phyloP scores from a whole-genome alignment of 2,797 vertebrate genomes.

The Myiotriccus ornatus region DNA sequence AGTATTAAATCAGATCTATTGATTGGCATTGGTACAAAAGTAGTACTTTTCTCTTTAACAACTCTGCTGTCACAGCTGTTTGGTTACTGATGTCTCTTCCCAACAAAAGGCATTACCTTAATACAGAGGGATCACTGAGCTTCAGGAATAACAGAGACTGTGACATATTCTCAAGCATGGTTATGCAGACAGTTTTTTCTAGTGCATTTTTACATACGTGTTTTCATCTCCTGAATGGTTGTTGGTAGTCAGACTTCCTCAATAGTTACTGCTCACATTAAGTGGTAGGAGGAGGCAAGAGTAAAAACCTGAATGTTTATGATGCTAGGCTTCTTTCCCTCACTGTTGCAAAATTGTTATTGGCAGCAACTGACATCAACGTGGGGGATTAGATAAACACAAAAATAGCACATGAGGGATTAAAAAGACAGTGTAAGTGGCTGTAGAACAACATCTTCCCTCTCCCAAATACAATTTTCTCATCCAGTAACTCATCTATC shows the following conservation, averaged over 20 bases:
- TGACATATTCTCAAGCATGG: not conserved
- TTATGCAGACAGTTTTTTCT: rapidly evolving
- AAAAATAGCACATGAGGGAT: not conserved
- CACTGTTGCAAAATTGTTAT: not conserved
- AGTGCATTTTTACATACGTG: not conserved
- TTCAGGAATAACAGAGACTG: not conserved
- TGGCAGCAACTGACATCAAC: not conserved
- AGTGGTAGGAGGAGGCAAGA: not conserved
- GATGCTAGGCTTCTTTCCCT: not conserved
- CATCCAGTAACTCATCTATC: not conserved
- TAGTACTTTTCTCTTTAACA: not conserved
- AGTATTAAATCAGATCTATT: not conserved
- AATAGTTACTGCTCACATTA: not conserved
- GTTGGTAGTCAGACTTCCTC: not conserved
- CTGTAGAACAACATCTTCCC: not conserved
- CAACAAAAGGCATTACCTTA: not conserved
- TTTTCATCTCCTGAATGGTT: not conserved
- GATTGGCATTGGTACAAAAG: not conserved
- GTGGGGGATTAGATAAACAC: not conserved
- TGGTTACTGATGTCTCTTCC: not conserved
- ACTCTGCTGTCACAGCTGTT: not conserved
- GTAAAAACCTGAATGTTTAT: not conserved
- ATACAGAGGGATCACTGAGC: not conserved
- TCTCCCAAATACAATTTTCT: not conserved
- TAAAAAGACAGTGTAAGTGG: not conserved